phyloP scores from a whole-genome alignment of 1,140 invertebrate species.

The Melanaphis sacchari region DNA sequence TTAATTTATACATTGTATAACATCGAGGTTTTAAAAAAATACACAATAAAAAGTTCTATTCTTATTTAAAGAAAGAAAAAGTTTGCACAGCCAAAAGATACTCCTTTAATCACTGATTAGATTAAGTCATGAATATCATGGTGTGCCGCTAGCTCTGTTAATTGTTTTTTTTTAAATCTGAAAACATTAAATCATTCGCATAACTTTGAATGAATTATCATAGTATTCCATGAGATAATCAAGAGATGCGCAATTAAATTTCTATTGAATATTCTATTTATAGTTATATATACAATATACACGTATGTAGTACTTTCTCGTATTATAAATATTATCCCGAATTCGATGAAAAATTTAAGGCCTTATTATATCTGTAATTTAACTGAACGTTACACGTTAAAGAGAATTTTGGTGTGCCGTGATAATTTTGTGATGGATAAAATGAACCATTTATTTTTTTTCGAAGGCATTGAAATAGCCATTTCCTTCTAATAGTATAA shows the following conservation, averaged over 20 bases:
- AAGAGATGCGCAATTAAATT: background rate
- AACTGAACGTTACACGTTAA: background rate
- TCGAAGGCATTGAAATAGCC: no score
- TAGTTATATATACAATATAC: background rate
- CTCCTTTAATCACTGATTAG: background rate
- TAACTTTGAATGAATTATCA: background rate
- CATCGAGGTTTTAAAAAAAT: background rate
- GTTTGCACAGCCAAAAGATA: background rate
- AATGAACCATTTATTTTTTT: no score
- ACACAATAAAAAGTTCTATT: background rate
- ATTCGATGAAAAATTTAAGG: background rate
- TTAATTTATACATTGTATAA: background rate
- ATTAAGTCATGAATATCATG: background rate
- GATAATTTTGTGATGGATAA: no score
- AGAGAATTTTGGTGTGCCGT: no score
- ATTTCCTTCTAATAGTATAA: no score
- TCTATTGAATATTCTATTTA: background rate
- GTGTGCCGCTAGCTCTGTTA: background rate
- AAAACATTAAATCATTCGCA: background rate
- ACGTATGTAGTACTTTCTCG: background rate
- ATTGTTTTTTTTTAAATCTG: background rate
- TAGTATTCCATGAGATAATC: background rate
- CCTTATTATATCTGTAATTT: background rate
- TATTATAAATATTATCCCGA: background rate
- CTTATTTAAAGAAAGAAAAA: background rate